These are phyloP conservation scores for Neodiprion pinetum DNA, from an alignment of 1,140 invertebrate genomes.

Conservation along the genomic window DNA sequence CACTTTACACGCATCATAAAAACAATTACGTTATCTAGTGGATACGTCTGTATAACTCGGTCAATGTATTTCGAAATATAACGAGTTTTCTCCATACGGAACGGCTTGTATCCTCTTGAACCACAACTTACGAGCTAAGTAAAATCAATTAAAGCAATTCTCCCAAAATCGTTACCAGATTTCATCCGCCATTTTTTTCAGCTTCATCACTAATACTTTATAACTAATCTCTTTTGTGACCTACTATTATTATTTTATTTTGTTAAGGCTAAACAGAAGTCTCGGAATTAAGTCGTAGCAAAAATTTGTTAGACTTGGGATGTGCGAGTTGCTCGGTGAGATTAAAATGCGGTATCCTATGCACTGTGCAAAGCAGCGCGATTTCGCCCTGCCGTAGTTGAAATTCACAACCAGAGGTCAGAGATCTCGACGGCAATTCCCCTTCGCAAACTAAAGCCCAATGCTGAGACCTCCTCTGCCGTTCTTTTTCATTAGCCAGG, in stretches of 20 bases:
- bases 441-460: slow-evolving; percentile 93
- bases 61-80: too few relatives aligned
- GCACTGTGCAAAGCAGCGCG: slow-evolving; percentile 86
- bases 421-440: slow-evolving; percentile 82
- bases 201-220: too few relatives aligned
- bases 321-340: slow-evolving; percentile 95
- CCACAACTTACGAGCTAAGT: too few relatives aligned
- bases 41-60: too few relatives aligned
- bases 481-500: slow-evolving; percentile 80
- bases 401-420: slow-evolving; percentile 84
- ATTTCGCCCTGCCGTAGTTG: slow-evolving; percentile 93
- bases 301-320: slow-evolving; percentile 95
- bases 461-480: slow-evolving; percentile 75
- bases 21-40: too few relatives aligned
- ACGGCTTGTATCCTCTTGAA: too few relatives aligned
- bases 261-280: slow-evolving; percentile 85
- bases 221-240: too few relatives aligned
- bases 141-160: too few relatives aligned
- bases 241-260: not conserved
- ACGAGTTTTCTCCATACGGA: too few relatives aligned
- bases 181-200: too few relatives aligned
- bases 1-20: too few relatives aligned
- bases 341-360: slow-evolving; percentile 89
- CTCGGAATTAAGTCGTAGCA: slow-evolving; percentile 92
- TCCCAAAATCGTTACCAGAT: too few relatives aligned